phyloP scores from a whole-genome alignment of 2,113 vertebrate species.

The Sapayoa aenigma region DNA sequence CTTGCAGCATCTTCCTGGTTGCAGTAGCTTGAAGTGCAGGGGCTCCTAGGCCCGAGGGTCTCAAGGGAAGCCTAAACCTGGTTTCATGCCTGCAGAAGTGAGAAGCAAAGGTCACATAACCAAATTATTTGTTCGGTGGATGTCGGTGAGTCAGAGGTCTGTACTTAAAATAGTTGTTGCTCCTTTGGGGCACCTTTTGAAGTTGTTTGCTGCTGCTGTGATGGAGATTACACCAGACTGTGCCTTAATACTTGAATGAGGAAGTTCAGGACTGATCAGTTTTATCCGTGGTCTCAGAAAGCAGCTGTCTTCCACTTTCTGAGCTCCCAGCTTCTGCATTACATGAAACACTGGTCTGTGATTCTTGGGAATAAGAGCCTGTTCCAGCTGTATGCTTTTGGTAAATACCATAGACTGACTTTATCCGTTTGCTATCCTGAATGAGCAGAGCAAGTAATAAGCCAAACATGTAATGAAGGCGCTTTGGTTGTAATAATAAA shows the following conservation, averaged over 20 bases:
- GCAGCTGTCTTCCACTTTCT: neutral
- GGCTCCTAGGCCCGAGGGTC: neutral
- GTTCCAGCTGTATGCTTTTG: neutral
- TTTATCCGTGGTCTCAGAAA: neutral
- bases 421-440: neutral
- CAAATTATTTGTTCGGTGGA: no score
- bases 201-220: neutral
- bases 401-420: neutral
- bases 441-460: neutral
- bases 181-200: neutral
- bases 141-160: neutral
- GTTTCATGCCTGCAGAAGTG: neutral
- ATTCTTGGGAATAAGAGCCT: neutral
- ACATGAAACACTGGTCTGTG: neutral
- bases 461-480: neutral
- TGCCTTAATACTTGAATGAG: neutral
- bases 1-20: neutral
- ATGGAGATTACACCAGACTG: neutral
- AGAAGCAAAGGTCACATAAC: rapidly evolving
- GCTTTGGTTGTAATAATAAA: neutral
- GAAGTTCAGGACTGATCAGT: neutral
- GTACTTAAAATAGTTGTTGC: neutral
- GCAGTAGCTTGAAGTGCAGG: neutral
- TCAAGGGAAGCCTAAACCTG: neutral
- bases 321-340: neutral